phyloP scores from a whole-genome alignment of 2,888 invertebrate species.

The Clitarchus hookeri region DNA sequence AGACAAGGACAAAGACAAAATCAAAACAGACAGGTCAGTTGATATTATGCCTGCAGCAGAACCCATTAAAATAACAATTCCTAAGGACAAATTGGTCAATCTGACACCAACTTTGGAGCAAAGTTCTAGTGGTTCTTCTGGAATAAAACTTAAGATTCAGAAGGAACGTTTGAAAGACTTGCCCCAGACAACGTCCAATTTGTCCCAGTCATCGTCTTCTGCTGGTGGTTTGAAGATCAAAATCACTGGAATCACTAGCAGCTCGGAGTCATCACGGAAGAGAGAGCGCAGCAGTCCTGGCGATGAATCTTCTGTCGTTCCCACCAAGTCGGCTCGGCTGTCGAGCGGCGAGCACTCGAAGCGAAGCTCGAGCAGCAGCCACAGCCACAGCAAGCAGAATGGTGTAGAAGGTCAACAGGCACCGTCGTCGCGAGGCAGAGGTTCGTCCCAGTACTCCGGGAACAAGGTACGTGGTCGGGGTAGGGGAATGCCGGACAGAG shows the following conservation, averaged over 20 bases:
- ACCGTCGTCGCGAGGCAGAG: constrained; percentile 37
- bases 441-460: constrained; percentile 17
- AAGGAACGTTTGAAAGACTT: constrained; percentile 69
- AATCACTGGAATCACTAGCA: constrained; percentile 54
- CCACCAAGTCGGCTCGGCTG: constrained; percentile 26
- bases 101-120: constrained; percentile 48
- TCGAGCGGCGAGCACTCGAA: constrained; percentile 19
- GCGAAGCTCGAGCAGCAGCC: constrained; percentile 45
- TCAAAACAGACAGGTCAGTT: constrained; percentile 48
- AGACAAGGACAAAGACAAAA: constrained; percentile 57
- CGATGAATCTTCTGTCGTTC: constrained; percentile 47
- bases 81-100: constrained; percentile 61
- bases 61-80: constrained; percentile 63
- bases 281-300: constrained; percentile 48
- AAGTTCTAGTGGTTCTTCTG: constrained; percentile 50
- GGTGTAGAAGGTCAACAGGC: constrained; percentile 45
- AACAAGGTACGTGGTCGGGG: constrained; percentile 55
- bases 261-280: constrained; percentile 30
- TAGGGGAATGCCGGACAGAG: constrained; percentile 48
- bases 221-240: constrained; percentile 60
- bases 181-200: constrained; percentile 57
- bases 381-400: constrained; percentile 47
- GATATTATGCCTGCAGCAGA: constrained; percentile 45
- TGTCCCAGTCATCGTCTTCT: constrained; percentile 42
- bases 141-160: constrained; percentile 80